Percentiles rank a stretch among this genome's conserved stretches.
Conservation (phyloP, 2,113 vertebrate species). For the Mormyrus lacerda region DNA sequence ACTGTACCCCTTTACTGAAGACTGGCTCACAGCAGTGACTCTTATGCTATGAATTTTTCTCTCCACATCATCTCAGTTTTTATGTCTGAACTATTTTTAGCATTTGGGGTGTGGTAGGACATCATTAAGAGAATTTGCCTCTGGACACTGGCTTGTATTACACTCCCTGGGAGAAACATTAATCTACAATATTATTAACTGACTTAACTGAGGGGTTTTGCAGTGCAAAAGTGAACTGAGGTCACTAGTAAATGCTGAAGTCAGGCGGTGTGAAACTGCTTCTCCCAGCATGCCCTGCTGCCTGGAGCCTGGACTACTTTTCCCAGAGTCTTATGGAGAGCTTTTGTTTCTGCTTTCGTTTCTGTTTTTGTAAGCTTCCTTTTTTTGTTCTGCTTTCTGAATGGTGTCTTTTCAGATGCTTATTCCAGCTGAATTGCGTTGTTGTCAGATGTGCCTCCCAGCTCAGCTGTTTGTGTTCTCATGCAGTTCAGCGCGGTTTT, state of each 20-base stretch:
- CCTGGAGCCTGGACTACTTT: constrained; percentile 43
- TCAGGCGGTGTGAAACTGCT: constrained; percentile 19
- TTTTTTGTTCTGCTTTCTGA: neutral
- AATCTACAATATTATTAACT: neutral
- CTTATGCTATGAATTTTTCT: neutral
- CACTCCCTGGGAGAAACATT: neutral
- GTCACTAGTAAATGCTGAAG: constrained; percentile 37
- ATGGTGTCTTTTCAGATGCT: neutral
- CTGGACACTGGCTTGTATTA: neutral
- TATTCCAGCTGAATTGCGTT: neutral
- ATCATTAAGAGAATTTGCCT: neutral
- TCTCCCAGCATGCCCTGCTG: constrained; percentile 37
- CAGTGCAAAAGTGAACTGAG: constrained; percentile 16
- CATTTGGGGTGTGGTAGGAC: neutral
- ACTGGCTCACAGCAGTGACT: neutral
- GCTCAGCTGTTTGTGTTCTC: neutral
- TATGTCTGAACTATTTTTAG: constrained; percentile 1
- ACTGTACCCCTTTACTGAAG: constrained; percentile 13
- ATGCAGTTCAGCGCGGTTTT: neutral
- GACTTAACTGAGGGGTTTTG: neutral
- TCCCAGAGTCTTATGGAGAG: constrained; percentile 41
- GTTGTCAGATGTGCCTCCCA: too few species aligned
- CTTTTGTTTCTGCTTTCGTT: constrained; percentile 11
- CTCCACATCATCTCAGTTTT: constrained; percentile 1
- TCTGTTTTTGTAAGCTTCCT: neutral